phyloP scores from a whole-genome alignment of 2,797 vertebrate genomes.

The Fundulus diaphanus region DNA sequence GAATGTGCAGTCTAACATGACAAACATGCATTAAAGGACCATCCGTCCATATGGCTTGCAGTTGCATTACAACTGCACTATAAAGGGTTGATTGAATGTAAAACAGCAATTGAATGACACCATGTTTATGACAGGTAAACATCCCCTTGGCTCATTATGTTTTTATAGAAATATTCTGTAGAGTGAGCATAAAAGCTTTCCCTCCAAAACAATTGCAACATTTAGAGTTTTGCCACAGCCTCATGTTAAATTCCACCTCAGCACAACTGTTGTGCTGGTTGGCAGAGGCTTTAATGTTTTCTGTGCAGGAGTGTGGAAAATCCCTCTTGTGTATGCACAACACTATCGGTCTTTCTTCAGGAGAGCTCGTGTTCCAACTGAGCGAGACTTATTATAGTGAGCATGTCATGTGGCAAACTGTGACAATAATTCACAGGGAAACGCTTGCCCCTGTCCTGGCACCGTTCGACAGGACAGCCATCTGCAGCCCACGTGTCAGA shows the following conservation, averaged over 20 bases:
- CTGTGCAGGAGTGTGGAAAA: constrained; percentile 13
- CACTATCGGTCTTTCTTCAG: constrained; percentile 13
- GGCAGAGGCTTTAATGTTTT: constrained; percentile 11
- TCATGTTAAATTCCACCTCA: constrained; percentile 1
- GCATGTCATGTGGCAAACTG: constrained; percentile 58
- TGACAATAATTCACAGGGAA: constrained; percentile 56
- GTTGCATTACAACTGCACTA: constrained; percentile 49
- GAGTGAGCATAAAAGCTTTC: neutral
- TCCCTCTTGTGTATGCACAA: constrained; percentile 14
- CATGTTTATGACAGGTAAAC: constrained; percentile 26
- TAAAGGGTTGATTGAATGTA: constrained; percentile 41
- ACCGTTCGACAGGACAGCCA: constrained; percentile 50
- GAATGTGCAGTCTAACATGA: constrained; percentile 51
- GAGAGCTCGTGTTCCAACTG: constrained; percentile 28
- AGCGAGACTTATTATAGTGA: constrained; percentile 50
- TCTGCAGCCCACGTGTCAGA: constrained; percentile 71
- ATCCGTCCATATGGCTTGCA: constrained; percentile 58
- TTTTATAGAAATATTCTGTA: constrained; percentile 15
- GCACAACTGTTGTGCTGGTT: constrained; percentile 1
- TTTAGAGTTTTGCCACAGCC: neutral
- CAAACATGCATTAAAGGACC: constrained; percentile 61
- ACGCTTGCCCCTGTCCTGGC: constrained; percentile 63
- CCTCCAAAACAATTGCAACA: neutral
- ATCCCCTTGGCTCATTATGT: constrained; percentile 17
- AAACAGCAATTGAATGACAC: constrained; percentile 29